phyloP scores from a whole-genome alignment of 2,797 vertebrate genomes.

The Coregonus sp. region DNA sequence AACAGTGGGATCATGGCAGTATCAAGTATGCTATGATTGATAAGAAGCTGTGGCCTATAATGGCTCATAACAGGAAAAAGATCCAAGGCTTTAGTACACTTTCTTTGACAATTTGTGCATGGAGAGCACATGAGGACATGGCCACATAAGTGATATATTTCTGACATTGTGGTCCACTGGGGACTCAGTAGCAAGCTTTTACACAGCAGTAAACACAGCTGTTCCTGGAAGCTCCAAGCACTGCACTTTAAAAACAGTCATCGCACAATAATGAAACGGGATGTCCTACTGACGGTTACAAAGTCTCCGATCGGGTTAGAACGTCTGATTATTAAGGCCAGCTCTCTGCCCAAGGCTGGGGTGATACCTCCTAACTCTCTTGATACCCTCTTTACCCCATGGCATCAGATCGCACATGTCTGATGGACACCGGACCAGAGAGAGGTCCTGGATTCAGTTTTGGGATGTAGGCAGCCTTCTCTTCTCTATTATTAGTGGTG shows the following conservation, averaged over 20 bases:
- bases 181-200: slow-evolving; percentile 22
- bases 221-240: slow-evolving; percentile 37
- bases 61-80: background rate
- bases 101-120: background rate
- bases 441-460: slow-evolving; percentile 32
- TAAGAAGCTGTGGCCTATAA: background rate
- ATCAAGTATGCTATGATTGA: background rate
- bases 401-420: slow-evolving; percentile 9
- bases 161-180: background rate
- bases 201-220: slow-evolving; percentile 43
- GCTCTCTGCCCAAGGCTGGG: slow-evolving; percentile 8
- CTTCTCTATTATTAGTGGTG: slow-evolving; percentile 12
- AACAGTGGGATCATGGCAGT: background rate
- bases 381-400: slow-evolving; percentile 20
- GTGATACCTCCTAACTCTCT: background rate
- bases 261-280: slow-evolving; percentile 38
- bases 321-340: slow-evolving; percentile 29
- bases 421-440: slow-evolving; percentile 16
- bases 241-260: slow-evolving; percentile 31
- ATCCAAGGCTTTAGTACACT: background rate
- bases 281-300: slow-evolving; percentile 38
- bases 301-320: slow-evolving; percentile 41
- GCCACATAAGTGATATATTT: background rate
- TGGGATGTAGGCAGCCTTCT: slow-evolving; percentile 10
- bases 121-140: background rate